These are phyloP conservation scores for Notodonta dromedarius DNA, from an alignment of 2,888 invertebrate species.

Conservation along the genomic window DNA sequence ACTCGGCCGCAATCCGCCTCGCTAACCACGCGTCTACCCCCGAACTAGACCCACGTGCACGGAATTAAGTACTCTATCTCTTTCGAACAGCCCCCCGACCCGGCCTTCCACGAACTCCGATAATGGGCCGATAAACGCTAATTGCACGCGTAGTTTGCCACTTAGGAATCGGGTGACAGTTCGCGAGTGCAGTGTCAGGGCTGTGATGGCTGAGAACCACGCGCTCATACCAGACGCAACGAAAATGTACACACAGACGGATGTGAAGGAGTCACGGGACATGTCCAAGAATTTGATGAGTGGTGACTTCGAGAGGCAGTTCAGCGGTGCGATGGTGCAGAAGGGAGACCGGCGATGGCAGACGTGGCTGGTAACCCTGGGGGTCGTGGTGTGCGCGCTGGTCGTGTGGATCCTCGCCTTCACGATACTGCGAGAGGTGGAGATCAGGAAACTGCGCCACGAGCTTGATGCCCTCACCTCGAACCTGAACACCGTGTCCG, in stretches of 20 bases:
- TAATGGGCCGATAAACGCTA: conserved; percentile 70
- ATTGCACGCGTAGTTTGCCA: conserved; percentile 43
- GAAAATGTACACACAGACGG: conserved; percentile 70
- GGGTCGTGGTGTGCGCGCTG: conserved; percentile 52
- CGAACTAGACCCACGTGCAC: conserved; percentile 50
- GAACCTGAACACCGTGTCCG: conserved; percentile 67
- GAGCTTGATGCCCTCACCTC: conserved; percentile 72
- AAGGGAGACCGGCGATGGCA: conserved; percentile 53
- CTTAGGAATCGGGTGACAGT: conserved; percentile 42
- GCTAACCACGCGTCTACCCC: conserved; percentile 54
- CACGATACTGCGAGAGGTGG: conserved; percentile 68
- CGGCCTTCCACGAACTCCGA: conserved; percentile 58
- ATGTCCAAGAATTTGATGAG: conserved; percentile 76
- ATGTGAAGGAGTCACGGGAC: conserved; percentile 69
- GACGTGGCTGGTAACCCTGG: conserved; percentile 53
- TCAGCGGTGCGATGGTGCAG: conserved; percentile 55
- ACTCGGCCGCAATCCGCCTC: conserved; percentile 58
- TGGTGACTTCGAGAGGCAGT: conserved; percentile 75
- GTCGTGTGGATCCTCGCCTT: conserved; percentile 64
- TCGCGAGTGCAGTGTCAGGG: conserved; percentile 62
- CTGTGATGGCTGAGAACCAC: conserved; percentile 74
- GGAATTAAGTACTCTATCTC: conserved; percentile 34
- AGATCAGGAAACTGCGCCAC: conserved; percentile 59
- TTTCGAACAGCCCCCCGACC: conserved; percentile 38
- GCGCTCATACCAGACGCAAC: conserved; percentile 65